Percentiles rank a stretch among this genome's conserved stretches.
Evolutionary conservation across 2,113 vertebrate genomes (phyloP).

Genomic region (Acrocephalus kingi): DNA sequence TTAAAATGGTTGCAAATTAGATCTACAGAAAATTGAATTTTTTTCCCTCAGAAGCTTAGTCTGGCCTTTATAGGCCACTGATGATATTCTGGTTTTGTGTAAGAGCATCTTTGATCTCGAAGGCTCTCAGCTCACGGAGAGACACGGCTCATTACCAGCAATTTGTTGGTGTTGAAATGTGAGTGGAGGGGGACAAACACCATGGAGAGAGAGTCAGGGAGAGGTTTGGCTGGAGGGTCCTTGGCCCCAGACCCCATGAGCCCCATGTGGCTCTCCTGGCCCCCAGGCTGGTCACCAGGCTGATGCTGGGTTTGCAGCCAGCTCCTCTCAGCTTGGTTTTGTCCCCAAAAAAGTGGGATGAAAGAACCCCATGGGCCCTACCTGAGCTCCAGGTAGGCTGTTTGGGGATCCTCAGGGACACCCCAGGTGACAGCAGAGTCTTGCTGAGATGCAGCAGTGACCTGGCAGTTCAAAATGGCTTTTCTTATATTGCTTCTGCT

Average conservation of each 20-base stretch:
- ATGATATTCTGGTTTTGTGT: background rate
- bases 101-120: background rate
- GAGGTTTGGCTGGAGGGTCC: background rate
- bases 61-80: slow-evolving; percentile 14
- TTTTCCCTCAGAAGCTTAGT: background rate
- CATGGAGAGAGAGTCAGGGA: background rate
- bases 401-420: rapidly evolving
- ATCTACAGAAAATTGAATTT: slow-evolving; percentile 9
- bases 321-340: background rate
- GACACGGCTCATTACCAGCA: background rate
- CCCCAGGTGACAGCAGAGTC: rapidly evolving
- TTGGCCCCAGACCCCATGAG: background rate
- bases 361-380: background rate
- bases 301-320: background rate
- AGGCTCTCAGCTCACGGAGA: background rate
- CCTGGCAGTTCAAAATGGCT: background rate
- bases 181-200: background rate
- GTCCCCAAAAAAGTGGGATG: background rate
- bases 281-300: background rate
- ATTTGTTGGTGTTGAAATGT: background rate
- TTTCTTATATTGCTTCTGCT: background rate
- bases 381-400: background rate
- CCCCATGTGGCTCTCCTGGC: rapidly evolving
- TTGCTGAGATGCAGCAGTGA: background rate
- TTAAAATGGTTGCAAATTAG: slow-evolving; percentile 45